phyloP scores from a whole-genome alignment of 2,888 invertebrate species.

The Troides helena region DNA sequence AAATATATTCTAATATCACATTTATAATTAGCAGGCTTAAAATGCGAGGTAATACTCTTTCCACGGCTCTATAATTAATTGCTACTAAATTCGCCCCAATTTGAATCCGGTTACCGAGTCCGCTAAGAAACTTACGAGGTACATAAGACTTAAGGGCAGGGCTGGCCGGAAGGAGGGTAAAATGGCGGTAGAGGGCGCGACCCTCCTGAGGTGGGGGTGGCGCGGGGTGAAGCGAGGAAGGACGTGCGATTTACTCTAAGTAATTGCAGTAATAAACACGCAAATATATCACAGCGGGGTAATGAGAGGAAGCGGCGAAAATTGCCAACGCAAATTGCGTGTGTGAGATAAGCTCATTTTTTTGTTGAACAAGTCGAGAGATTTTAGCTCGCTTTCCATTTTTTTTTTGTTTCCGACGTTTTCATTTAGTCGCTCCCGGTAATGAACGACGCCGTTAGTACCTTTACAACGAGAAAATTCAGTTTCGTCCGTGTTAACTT shows the following conservation, averaged over 20 bases:
- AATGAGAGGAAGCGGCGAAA: conserved; percentile 78
- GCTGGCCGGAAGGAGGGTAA: conserved; percentile 77
- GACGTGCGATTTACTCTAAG: conserved; percentile 82
- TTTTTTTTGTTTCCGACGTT: conserved; percentile 48
- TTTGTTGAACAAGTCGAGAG: conserved; percentile 52
- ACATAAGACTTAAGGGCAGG: conserved; percentile 80
- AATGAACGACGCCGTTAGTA: conserved; percentile 6
- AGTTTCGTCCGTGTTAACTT: background rate
- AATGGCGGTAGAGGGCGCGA: conserved; percentile 76
- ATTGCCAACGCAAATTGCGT: conserved; percentile 79
- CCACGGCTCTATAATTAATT: conserved; percentile 77
- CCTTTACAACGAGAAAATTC: conserved; percentile 27
- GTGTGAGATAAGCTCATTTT: conserved; percentile 79
- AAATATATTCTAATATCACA: background rate
- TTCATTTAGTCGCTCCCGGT: conserved; percentile 17
- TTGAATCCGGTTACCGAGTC: conserved; percentile 80
- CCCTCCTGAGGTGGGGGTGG: conserved; percentile 55
- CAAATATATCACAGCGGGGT: conserved; percentile 79
- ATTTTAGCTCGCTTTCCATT: conserved; percentile 37
- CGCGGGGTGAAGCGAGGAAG: conserved; percentile 64
- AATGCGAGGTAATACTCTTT: conserved; percentile 64
- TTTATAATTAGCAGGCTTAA: conserved; percentile 25
- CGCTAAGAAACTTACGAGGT: conserved; percentile 79
- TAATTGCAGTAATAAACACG: conserved; percentile 82
- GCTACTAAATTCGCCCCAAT: conserved; percentile 80